These are phyloP conservation scores for Dryobotodes eremita DNA, from an alignment of 2,888 invertebrate genomes.

Conservation along the genomic window DNA sequence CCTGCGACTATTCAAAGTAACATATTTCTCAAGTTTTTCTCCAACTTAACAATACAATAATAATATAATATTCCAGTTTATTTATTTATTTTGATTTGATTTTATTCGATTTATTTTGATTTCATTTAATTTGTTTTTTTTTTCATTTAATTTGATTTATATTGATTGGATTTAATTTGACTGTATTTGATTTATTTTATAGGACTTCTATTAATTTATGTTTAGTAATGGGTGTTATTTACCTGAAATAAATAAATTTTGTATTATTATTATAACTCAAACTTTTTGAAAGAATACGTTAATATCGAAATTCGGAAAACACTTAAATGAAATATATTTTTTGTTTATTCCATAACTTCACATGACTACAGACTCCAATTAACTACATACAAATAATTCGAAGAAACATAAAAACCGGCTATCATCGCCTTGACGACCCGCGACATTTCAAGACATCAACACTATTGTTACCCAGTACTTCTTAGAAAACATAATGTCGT, in stretches of 20 bases:
- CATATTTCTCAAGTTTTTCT: background rate
- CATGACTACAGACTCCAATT: conserved; percentile 16
- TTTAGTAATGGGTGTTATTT: no score
- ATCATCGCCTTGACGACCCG: conserved; percentile 20
- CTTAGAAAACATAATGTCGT: conserved; percentile 38
- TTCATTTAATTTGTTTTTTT: no score
- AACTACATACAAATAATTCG: conserved; percentile 35
- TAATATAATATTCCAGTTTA: no score
- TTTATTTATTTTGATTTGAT: background rate
- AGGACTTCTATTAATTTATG: no score
- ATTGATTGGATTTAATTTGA: no score
- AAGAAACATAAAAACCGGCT: conserved; percentile 42
- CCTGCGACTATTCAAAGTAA: background rate
- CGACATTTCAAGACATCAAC: conserved; percentile 28
- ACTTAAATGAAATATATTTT: background rate
- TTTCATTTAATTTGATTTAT: no score
- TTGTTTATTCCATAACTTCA: background rate
- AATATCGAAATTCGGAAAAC: background rate
- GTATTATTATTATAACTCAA: no score
- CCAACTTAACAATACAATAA: background rate
- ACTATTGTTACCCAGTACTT: conserved; percentile 48
- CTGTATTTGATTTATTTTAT: no score
- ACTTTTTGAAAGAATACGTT: background rate
- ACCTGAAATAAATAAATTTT: no score
- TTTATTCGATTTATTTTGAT: no score